Evolutionary conservation across 2,888 invertebrate species (phyloP), one percentile per base, ranked within the genome.

Genomic region (Limnephilus rhombicus): DNA sequence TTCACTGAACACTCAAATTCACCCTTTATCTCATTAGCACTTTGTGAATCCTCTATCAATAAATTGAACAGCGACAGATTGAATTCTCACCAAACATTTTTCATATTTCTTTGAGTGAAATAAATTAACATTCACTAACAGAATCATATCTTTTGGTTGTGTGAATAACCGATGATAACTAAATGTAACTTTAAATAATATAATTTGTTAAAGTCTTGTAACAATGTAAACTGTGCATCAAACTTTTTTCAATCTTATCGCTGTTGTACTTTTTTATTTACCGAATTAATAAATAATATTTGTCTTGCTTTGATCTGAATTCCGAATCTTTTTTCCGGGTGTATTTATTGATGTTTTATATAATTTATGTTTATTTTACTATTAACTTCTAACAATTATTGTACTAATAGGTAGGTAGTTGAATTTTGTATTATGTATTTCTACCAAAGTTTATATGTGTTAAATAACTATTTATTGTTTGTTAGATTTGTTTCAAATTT

Each of bases 371-470:
- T 68, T 68, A 68, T 68, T 7, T 68, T 68, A 68, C 68, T 68
- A 68, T 68, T 68, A 68, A 68, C 24, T 68, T 68, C n/a, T 68
- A 68, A 68, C 18, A 68, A 68, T 68, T 68, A 18, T 68, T 24
- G 45, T 45, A 45, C 49, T 49, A 49, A 49, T 49, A 49, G 49
- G 9, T 68, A 68, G 68, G n/a, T 83, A 37, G 12, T 37, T 83
- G 45, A 41, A 41, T 41, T 45, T 45, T 86, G 45, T 86, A 86
- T 45, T 89, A 89, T 80, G 88, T 89, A 89, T 89, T 91, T 86
- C 81, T 91, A 87, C 91, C 91, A 91, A 91, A 91, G 91, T 88
- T 91, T 87, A 91, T 80, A 68, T 82, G 49, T 81, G 86, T 87
- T 87, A 49, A 80, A 80, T 80, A 31, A 87, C 80, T 91, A 87